Evolutionary conservation across 2,888 invertebrate genomes (phyloP).

Genomic region (Hedychridium roseum): DNA sequence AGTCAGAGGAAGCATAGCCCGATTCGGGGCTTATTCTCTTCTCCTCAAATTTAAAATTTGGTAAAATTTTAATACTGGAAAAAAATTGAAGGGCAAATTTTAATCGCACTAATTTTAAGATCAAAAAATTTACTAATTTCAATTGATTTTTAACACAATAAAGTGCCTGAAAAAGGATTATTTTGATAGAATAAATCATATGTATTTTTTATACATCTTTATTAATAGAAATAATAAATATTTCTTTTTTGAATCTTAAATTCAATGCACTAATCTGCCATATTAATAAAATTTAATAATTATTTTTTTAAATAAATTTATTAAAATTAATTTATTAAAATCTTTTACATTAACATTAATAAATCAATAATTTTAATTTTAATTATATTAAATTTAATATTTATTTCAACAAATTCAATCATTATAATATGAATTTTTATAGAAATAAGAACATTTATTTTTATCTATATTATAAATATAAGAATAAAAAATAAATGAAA

Average conservation of each 20-base stretch:
- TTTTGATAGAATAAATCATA: conserved; percentile 75
- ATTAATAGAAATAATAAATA: conserved; percentile 45
- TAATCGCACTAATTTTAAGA: conserved; percentile 71
- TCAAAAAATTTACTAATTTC: conserved; percentile 72
- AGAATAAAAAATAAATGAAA: conserved; percentile 74
- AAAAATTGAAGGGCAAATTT: conserved; percentile 75
- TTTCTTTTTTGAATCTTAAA: background rate
- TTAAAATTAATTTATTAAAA: conserved; percentile 31
- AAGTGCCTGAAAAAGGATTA: too few species aligned
- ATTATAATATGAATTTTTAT: conserved; percentile 57
- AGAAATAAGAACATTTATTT: too few species aligned
- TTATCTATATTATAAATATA: conserved; percentile 63
- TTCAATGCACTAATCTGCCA: conserved; percentile 71
- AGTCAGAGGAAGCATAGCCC: too few species aligned
- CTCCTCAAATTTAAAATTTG: conserved; percentile 73
- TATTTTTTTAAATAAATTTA: conserved; percentile 65
- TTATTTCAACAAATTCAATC: background rate
- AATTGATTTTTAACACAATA: too few species aligned
- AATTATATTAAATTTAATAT: conserved; percentile 69
- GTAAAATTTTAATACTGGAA: conserved; percentile 70
- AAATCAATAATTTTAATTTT: conserved; percentile 51
- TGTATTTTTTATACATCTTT: conserved; percentile 67
- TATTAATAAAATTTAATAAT: conserved; percentile 66
- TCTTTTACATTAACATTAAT: conserved; percentile 59
- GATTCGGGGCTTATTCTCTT: too few species aligned